Conservation (phyloP, 2,113 vertebrate species). For the Gallinago undulata region DNA sequence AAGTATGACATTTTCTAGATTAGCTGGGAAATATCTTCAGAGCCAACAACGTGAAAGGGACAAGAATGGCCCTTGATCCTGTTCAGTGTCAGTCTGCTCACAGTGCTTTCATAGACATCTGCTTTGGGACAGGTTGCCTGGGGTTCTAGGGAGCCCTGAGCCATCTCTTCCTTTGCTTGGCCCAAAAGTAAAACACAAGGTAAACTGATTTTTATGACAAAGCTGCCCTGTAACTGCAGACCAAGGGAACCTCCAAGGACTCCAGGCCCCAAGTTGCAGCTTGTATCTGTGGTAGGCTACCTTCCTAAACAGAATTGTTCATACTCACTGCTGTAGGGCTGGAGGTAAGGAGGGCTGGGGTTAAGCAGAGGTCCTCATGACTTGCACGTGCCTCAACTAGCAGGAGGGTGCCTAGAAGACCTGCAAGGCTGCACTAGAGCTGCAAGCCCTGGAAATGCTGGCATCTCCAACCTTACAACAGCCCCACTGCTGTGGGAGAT, state of each 20-base stretch:
- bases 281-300: accelerated
- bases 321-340: not conserved
- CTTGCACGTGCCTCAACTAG: not conserved
- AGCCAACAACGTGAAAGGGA: not conserved
- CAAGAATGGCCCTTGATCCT: not conserved
- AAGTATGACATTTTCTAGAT: not conserved
- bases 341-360: too few relatives aligned
- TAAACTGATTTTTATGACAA: not conserved
- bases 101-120: not conserved
- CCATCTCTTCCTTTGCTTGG: not conserved
- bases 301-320: not conserved
- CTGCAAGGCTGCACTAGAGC: not conserved
- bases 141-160: not conserved
- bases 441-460: not conserved
- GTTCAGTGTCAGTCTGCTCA: not conserved
- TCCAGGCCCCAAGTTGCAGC: not conserved
- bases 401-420: not conserved
- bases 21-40: not conserved
- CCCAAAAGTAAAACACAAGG: not conserved
- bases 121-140: not conserved
- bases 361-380: not conserved
- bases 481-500: too few relatives aligned
- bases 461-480: not conserved
- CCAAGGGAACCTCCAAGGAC: not conserved
- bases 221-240: not conserved